These are phyloP conservation scores for Drosophila phalerata DNA, from an alignment of 2,888 invertebrate genomes.

Conservation along the genomic window DNA sequence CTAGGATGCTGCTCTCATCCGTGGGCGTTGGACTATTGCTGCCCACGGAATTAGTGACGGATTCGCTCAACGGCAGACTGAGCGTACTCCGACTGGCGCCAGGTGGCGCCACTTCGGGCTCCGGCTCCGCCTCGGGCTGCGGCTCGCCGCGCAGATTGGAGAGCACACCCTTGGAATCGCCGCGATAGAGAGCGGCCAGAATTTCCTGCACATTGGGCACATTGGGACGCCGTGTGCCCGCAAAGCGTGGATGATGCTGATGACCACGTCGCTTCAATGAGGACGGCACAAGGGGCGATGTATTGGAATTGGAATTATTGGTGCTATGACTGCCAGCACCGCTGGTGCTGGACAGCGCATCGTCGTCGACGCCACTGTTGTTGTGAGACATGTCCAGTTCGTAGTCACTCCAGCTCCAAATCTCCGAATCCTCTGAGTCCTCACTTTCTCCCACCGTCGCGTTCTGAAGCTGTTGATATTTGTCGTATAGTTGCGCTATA, in stretches of 20 bases:
- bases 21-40: constrained; percentile 85
- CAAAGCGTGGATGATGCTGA: constrained; percentile 91
- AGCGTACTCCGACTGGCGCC: constrained; percentile 63
- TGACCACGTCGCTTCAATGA: constrained; percentile 88
- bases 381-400: constrained; percentile 51
- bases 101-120: constrained; percentile 26
- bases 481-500: constrained; percentile 69
- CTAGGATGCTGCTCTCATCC: constrained; percentile 83
- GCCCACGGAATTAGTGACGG: constrained; percentile 80
- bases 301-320: constrained; percentile 42
- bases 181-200: constrained; percentile 84
- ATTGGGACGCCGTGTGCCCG: constrained; percentile 87
- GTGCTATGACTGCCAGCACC: constrained; percentile 74
- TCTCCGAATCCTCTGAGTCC: constrained; percentile 41
- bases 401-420: constrained; percentile 64
- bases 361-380: constrained; percentile 59
- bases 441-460: constrained; percentile 27
- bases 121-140: constrained; percentile 32
- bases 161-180: constrained; percentile 82
- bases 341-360: constrained; percentile 74
- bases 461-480: constrained; percentile 48
- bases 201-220: constrained; percentile 86
- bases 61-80: constrained; percentile 82
- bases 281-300: constrained; percentile 67
- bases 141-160: constrained; percentile 75